Percentiles rank a stretch among this genome's conserved stretches.
Evolutionary conservation across 1,140 invertebrate species (phyloP).

Genomic region (Hetaerina americana): DNA sequence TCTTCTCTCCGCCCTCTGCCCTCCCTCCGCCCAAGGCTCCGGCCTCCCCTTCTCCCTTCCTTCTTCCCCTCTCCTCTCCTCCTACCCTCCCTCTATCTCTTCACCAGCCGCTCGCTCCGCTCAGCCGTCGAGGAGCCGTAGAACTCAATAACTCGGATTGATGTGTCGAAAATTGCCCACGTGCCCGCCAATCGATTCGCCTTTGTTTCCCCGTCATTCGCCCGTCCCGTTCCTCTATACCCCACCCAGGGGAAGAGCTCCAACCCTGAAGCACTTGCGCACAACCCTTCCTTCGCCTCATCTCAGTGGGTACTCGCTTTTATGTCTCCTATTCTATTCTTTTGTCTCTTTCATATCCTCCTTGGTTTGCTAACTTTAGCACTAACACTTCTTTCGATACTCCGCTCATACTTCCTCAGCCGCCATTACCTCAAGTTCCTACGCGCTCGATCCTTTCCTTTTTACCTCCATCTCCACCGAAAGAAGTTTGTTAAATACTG

Average conservation of each 20-base stretch:
- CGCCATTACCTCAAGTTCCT: too few species aligned
- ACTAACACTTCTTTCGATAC: too few species aligned
- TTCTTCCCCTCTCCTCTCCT: neutral
- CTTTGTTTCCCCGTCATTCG: neutral
- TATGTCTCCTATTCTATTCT: too few species aligned
- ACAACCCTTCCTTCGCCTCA: too few species aligned
- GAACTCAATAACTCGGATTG: neutral
- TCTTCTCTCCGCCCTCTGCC: neutral
- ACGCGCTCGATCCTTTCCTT: too few species aligned
- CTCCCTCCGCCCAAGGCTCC: neutral
- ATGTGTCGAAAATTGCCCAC: neutral
- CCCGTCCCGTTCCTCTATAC: neutral
- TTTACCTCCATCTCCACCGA: too few species aligned
- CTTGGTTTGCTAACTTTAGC: too few species aligned
- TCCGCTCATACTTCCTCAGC: too few species aligned
- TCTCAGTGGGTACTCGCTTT: too few species aligned
- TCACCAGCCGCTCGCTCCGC: neutral
- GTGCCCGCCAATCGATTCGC: neutral
- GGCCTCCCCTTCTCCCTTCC: neutral
- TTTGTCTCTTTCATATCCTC: too few species aligned
- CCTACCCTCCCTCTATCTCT: neutral
- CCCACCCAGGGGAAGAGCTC: neutral
- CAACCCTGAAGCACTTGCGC: too few species aligned
- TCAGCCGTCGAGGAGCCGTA: neutral
- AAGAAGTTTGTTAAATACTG: too few species aligned